Conservation (phyloP, 2,888 invertebrate genomes). For the Epirrhoe alternata region DNA sequence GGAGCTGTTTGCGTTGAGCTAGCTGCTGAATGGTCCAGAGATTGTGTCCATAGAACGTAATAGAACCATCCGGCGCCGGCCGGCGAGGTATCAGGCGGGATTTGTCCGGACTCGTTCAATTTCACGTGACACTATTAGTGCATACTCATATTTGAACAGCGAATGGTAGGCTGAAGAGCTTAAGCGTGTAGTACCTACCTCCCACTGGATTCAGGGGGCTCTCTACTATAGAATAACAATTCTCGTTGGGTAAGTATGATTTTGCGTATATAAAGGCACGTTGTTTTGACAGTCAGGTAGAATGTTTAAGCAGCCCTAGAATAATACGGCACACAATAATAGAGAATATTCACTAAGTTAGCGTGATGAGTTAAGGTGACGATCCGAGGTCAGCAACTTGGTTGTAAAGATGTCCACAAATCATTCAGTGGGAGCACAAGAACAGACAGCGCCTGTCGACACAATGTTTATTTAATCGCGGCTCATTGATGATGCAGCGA, state of each 20-base stretch:
- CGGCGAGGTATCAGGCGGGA: conserved; percentile 11
- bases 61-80: conserved; percentile 4
- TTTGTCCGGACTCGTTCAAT: conserved; percentile 26
- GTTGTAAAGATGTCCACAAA: not conserved
- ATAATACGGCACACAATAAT: not conserved
- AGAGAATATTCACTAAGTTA: not conserved
- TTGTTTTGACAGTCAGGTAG: not conserved
- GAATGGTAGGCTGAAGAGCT: conserved; percentile 6
- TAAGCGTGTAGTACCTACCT: not conserved
- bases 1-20: conserved; percentile 2
- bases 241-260: not conserved
- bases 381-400: not conserved
- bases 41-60: conserved; percentile 27
- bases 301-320: conserved; percentile 1
- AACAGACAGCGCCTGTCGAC: not conserved
- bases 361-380: not conserved
- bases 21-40: conserved; percentile 8
- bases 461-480: not conserved
- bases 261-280: not conserved
- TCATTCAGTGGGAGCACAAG: not conserved
- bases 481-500: not conserved
- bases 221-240: not conserved
- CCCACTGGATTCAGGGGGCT: not conserved
- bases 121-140: conserved; percentile 16
- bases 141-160: not conserved